phyloP scores from a whole-genome alignment of 2,888 invertebrate genomes.

The Euplexia lucipara region DNA sequence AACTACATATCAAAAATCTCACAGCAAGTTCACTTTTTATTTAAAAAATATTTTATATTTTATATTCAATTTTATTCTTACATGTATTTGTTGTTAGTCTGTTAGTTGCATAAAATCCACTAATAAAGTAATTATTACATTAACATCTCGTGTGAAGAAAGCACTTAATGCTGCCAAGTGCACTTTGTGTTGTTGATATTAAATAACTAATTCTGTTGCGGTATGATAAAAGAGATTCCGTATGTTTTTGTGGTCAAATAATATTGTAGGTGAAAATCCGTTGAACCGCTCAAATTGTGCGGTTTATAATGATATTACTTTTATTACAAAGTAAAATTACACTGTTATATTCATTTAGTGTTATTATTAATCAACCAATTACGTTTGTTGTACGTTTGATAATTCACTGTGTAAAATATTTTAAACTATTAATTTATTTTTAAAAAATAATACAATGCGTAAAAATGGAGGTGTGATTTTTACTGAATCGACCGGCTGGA shows the following conservation, averaged over 20 bases:
- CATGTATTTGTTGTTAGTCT: too few relatives aligned
- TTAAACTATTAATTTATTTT: too few relatives aligned
- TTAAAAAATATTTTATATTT: too few relatives aligned
- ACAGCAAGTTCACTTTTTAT: too few relatives aligned
- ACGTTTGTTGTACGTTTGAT: background rate
- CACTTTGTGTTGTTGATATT: background rate
- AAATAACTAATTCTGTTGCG: background rate
- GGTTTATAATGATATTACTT: slow-evolving; percentile 38
- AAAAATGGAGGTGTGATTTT: too few relatives aligned
- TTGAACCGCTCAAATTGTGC: slow-evolving; percentile 20
- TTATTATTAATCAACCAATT: slow-evolving; percentile 3
- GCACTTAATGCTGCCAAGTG: background rate
- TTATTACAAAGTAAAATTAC: slow-evolving; percentile 15
- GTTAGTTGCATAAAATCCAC: background rate
- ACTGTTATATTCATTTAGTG: slow-evolving; percentile 15
- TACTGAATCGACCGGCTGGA: too few relatives aligned
- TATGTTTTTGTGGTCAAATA: slow-evolving; percentile 27
- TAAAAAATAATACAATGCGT: too few relatives aligned
- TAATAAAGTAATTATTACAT: background rate
- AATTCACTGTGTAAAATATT: background rate
- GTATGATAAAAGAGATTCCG: background rate
- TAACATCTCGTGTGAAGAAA: background rate
- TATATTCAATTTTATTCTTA: too few relatives aligned
- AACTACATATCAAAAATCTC: too few relatives aligned
- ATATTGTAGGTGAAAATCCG: slow-evolving; percentile 17